Percentiles rank a stretch among this genome's conserved stretches.
Conservation (phyloP, 2,888 invertebrate genomes). For the Drosophila nigricruria region DNA sequence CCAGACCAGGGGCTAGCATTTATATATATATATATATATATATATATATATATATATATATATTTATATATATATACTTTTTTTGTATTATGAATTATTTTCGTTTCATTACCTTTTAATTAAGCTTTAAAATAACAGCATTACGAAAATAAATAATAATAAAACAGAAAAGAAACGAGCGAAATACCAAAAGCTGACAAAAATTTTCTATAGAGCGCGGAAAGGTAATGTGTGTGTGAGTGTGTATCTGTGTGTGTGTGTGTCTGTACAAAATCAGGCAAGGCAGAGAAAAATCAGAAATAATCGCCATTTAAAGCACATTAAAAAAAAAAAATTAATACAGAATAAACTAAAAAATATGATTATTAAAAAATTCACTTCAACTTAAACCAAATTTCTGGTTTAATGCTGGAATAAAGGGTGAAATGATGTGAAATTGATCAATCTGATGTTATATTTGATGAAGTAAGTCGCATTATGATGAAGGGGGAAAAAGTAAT, state of each 20-base stretch:
- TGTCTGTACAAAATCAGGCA: background rate
- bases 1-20: constrained; percentile 22
- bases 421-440: background rate
- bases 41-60: background rate
- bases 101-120: constrained; percentile 66
- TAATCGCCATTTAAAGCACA: background rate
- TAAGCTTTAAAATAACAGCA: constrained; percentile 61
- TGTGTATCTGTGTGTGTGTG: background rate
- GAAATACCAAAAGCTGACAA: constrained; percentile 19
- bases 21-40: background rate
- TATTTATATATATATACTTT: constrained; percentile 1
- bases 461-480: background rate
- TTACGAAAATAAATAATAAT: constrained; percentile 53
- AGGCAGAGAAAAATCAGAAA: background rate
- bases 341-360: background rate
- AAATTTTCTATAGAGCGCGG: constrained; percentile 8
- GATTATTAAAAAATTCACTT: background rate
- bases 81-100: constrained; percentile 61
- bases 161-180: constrained; percentile 13
- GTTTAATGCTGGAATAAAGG: too few relatives aligned
- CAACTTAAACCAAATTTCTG: background rate
- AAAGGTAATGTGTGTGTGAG: constrained; percentile 6
- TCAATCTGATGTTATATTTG: background rate
- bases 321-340: background rate
- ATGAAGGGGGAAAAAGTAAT: too few relatives aligned